A percentile compares a stretch with the other conserved stretches of the same genome.
These are phyloP conservation scores for Cathartes aura DNA, from an alignment of 2,113 vertebrate genomes.

Conservation along the genomic window DNA sequence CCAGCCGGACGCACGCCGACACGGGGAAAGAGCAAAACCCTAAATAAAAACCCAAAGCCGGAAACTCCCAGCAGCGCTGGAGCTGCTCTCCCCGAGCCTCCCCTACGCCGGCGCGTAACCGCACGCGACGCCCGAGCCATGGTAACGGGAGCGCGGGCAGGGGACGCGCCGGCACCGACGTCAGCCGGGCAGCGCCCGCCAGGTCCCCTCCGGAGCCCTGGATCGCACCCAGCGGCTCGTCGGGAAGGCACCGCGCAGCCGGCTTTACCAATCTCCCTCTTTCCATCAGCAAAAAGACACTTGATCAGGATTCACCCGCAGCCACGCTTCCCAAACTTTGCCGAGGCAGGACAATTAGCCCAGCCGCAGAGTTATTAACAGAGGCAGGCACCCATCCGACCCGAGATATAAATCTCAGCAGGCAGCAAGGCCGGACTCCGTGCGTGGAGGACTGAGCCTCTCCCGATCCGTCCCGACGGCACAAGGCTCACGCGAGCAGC, in stretches of 20 bases:
- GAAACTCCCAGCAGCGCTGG: neutral
- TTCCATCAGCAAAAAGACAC: neutral
- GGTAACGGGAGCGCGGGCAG: neutral
- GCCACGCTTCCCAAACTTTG: neutral
- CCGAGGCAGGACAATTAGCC: neutral
- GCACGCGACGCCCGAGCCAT: neutral
- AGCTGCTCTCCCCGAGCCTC: neutral
- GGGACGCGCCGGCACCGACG: neutral
- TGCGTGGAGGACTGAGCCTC: neutral
- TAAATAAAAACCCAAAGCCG: neutral
- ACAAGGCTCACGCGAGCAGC: rapidly evolving
- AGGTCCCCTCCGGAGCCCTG: neutral
- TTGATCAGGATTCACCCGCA: neutral
- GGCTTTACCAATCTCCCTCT: neutral
- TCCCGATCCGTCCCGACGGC: rapidly evolving
- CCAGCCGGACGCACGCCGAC: rapidly evolving
- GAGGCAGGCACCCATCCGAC: neutral
- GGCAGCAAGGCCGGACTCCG: neutral
- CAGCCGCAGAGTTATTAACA: neutral
- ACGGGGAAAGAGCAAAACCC: neutral
- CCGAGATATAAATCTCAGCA: neutral
- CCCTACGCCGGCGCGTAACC: neutral
- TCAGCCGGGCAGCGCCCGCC: neutral
- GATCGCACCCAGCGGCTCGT: neutral
- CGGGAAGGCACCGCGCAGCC: neutral